Conservation (phyloP, 2,888 invertebrate genomes). For the Taphrorychus bicolor region DNA sequence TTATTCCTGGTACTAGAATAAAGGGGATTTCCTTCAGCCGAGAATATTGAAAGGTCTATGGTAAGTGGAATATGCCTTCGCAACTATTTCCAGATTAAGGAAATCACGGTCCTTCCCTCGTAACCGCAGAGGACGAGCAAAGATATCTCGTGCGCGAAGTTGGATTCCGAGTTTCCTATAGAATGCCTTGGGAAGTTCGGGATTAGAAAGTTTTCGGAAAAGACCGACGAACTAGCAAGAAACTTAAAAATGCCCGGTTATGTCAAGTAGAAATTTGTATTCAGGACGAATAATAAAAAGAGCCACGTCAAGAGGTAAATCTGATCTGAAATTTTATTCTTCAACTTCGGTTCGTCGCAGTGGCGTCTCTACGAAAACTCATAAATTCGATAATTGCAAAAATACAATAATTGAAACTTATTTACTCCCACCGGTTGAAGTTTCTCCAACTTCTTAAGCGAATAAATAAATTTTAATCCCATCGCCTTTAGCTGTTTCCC, state of each 20-base stretch:
- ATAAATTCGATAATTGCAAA: background rate
- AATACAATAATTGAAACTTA: background rate
- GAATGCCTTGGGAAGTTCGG: constrained; percentile 4
- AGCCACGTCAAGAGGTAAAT: constrained; percentile 1
- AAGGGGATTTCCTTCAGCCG: background rate
- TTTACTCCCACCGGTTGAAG: background rate
- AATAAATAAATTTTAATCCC: constrained; percentile 3
- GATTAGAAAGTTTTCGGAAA: constrained; percentile 4
- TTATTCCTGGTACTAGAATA: background rate
- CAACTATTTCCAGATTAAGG: background rate
- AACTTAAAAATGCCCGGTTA: constrained; percentile 1
- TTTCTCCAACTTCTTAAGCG: background rate
- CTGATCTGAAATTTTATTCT: constrained; percentile 1
- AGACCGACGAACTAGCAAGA: background rate
- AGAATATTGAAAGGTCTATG: background rate
- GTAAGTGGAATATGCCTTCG: background rate
- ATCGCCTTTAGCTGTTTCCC: background rate
- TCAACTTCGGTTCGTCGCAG: background rate
- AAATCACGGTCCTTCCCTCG: constrained; percentile 1
- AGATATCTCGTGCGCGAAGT: background rate
- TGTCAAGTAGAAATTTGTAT: constrained; percentile 9
- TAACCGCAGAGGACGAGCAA: background rate
- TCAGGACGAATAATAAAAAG: background rate
- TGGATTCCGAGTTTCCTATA: constrained; percentile 1
- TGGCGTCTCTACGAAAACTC: background rate